Conservation (phyloP, 2,888 invertebrate genomes). For the Hypena proboscidalis region DNA sequence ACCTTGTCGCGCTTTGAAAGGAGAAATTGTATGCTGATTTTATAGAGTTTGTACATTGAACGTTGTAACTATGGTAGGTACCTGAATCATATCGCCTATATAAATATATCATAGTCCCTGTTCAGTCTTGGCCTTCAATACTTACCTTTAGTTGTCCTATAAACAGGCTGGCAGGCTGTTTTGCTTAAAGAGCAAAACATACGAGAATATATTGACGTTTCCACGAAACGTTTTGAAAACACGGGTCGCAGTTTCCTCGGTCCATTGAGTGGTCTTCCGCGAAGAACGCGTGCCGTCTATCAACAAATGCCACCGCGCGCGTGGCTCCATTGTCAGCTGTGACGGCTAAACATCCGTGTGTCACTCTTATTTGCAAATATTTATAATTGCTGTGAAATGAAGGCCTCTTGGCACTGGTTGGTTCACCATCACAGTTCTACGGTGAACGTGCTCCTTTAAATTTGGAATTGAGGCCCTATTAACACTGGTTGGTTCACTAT, state of each 20-base stretch:
- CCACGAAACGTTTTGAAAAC: conserved; percentile 68
- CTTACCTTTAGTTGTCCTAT: too few species aligned
- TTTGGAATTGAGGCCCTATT: too few species aligned
- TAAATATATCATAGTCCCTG: too few species aligned
- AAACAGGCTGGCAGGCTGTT: too few species aligned
- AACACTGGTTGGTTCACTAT: too few species aligned
- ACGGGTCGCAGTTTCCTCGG: conserved; percentile 55
- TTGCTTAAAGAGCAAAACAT: too few species aligned
- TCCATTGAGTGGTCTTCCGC: conserved; percentile 64
- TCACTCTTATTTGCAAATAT: conserved; percentile 64
- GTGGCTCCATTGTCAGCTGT: conserved; percentile 59
- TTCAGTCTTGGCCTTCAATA: too few species aligned
- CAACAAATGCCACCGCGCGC: conserved; percentile 50
- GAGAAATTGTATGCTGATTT: conserved; percentile 35
- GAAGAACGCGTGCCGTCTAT: conserved; percentile 74
- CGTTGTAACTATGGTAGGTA: conserved; percentile 20
- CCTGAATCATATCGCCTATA: too few species aligned
- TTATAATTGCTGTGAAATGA: too few species aligned
- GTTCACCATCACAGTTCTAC: too few species aligned
- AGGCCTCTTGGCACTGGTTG: too few species aligned
- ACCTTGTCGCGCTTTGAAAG: conserved; percentile 30
- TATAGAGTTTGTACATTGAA: conserved; percentile 20
- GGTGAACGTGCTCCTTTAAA: too few species aligned
- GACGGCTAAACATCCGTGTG: conserved; percentile 55
- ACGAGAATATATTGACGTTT: conserved; percentile 42